Base-by-base conservation (phyloP, 2,888 invertebrate species). In the Hypselothyrea guttata region DNA sequence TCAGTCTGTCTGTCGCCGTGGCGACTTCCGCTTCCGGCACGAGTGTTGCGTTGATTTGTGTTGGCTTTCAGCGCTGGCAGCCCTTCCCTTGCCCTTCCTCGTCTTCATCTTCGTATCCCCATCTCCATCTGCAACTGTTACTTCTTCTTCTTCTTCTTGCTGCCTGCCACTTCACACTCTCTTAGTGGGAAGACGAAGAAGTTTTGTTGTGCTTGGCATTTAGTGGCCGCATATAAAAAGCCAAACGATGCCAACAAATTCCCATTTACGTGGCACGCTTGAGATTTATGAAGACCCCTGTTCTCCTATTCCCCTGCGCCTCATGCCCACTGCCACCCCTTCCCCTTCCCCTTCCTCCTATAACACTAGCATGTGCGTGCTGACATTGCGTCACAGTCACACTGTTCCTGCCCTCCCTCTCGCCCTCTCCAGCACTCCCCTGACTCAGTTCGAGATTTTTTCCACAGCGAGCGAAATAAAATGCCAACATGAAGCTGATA, bases 401-500 rank as follows among this genome's bases (percentile, higher is more conserved):
- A 15, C 35, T 11, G 7, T 8, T n/a, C n/a, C n/a, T 7, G 12
- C 37, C 9, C 1, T 3, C 37, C 9, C 3, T 4, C 1, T 5
- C 11, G n/a, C 15, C 8, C 9, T 4, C 0, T 2, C 1, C 11
- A n/a, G 11, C 9, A 8, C n/a, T 4, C 16, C 8, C 2, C 42
- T 28, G 37, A 41, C 56, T 22, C 40, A 52, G 51, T 65, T 69
- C 60, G 57, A 79, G 75, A 79, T 84, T 86, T 85, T 54, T 62
- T 68, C 55, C 58, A 71, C 33, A 51, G 64, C 70, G 56, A 35
- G 45, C 66, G 51, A 73, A 74, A 77, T 69, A 74, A 82, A 78
- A 66, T 65, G 79, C 78, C 82, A 82, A 64, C 67, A 78, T 75
- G 72, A 82, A 68, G 75, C 85, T 83, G 83, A 79, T 83, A 83